Evolutionary conservation across 2,888 invertebrate species (phyloP).

Genomic region (Drosophila fulvimacula): DNA sequence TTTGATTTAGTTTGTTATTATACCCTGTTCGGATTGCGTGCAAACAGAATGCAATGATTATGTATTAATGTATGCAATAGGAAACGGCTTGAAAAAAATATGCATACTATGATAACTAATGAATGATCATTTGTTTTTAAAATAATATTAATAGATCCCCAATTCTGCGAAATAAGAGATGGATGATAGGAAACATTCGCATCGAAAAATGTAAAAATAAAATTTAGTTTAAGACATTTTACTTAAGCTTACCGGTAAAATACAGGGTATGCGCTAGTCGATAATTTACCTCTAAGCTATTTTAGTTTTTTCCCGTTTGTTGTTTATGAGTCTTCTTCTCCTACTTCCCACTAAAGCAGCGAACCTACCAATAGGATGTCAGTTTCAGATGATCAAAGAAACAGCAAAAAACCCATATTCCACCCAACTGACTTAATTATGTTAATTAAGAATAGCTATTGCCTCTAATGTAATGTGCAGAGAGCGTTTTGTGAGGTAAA

Average conservation of each 20-base stretch:
- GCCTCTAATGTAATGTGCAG: slow-evolving; percentile 41
- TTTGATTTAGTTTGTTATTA: neutral
- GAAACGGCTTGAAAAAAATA: neutral
- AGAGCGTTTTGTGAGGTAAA: slow-evolving; percentile 17
- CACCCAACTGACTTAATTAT: slow-evolving; percentile 41
- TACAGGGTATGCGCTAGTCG: neutral
- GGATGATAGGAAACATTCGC: neutral
- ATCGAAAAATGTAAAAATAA: neutral
- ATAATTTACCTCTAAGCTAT: neutral
- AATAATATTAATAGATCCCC: too few relatives aligned
- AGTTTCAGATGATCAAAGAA: slow-evolving; percentile 42
- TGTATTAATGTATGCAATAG: neutral
- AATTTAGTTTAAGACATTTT: neutral
- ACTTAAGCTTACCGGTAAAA: too few relatives aligned
- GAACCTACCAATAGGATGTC: slow-evolving; percentile 1
- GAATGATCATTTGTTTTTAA: too few relatives aligned
- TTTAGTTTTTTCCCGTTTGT: slow-evolving; percentile 1
- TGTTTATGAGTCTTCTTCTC: slow-evolving; percentile 26
- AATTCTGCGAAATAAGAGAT: neutral
- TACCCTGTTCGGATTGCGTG: neutral
- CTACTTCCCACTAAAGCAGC: neutral
- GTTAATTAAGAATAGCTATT: slow-evolving; percentile 56
- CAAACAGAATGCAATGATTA: neutral
- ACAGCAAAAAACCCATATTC: neutral
- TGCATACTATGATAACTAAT: neutral